Evolutionary conservation across 2,797 vertebrate genomes (phyloP), one percentile per base, ranked within the genome.

Genomic region (Anisognathus igniventris): DNA sequence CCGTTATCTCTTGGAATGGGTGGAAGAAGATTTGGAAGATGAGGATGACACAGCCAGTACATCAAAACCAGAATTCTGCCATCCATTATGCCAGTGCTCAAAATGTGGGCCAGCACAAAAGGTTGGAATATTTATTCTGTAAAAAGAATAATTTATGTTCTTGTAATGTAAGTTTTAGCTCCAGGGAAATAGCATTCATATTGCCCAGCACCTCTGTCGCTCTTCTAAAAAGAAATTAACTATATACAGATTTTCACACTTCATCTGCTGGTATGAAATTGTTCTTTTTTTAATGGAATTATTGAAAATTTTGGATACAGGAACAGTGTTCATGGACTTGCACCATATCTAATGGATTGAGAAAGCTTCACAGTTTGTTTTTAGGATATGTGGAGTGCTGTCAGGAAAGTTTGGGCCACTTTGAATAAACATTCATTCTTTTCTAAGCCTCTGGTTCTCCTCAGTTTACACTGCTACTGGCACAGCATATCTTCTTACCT

Each of bases 1-100:
- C 58, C 99, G 99, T 17, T 99, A 99, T 95, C 98, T 99, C 81
- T 78, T 99, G 97, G 99, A 99, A 86, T 99, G 99, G 99, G 85
- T 98, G 18, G 99, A 99, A 14, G 99, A 99, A 51, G 99, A 99
- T 39, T 90, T 97, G 7, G 99, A 99, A 42, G 99, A 99, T 17
- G 97, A 96, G 16, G 97, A 98, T 8, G 98, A 97, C 6, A 71
- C 94, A 14, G 76, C 79, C 44, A 58, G 87, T 11, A 64, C 74
- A 17, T 65, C 91, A 0, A 98, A 98, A 60, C 83, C 90, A 4
- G 98, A 98, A 35, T 98, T 99, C 67, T 99, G 99, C 88, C 99
- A 99, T 86, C 99, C 99, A 0, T 97, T 99, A 94, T 99, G 99
- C 96, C 99, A 99, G 95, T 99, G 99, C 95, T 92, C 98, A 7